phyloP scores from a whole-genome alignment of 2,797 vertebrate species.

The Avahi laniger region DNA sequence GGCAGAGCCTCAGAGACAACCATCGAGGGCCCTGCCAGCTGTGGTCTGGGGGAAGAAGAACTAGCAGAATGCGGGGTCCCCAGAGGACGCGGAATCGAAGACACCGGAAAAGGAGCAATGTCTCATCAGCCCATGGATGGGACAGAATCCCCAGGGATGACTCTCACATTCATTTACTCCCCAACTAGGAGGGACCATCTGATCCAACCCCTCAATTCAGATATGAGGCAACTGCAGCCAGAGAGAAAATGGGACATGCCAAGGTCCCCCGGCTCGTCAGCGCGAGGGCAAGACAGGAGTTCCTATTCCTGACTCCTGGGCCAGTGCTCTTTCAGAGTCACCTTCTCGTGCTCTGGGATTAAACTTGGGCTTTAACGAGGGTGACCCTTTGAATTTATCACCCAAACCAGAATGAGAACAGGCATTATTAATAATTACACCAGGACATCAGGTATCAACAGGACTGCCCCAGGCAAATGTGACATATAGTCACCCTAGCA shows the following conservation, averaged over 20 bases:
- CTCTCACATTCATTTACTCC: neutral
- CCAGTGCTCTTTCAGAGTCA: neutral
- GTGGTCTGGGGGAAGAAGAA: neutral
- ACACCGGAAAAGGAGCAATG: neutral
- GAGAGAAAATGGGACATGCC: neutral
- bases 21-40: neutral
- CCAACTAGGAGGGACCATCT: neutral
- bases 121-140: neutral
- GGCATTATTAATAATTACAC: constrained; percentile 62
- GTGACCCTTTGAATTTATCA: neutral
- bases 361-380: neutral
- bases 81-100: neutral
- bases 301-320: neutral
- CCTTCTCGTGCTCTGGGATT: neutral
- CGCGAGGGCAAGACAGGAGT: neutral
- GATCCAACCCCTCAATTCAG: neutral
- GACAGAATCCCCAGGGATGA: neutral
- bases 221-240: neutral
- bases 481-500: neutral
- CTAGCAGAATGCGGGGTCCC: neutral
- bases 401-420: neutral
- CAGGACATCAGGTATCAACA: neutral
- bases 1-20: neutral
- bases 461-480: neutral
- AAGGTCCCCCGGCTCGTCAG: neutral